Percentiles rank a stretch among this genome's conserved stretches.
phyloP scores from a whole-genome alignment of 2,888 invertebrate species.

The Lasioglossum zephyrum region DNA sequence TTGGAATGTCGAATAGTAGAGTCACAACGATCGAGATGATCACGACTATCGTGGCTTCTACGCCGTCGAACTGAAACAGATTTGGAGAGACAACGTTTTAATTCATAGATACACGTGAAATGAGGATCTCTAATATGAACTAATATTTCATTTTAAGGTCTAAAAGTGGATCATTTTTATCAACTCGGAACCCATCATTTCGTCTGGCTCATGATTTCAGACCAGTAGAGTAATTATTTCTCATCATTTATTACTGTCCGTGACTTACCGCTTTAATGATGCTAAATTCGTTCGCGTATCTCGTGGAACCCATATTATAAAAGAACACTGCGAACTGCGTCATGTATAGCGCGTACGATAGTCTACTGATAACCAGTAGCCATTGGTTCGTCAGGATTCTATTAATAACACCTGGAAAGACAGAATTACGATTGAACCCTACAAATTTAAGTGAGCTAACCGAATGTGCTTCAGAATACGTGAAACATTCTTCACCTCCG shows the following conservation, averaged over 20 bases:
- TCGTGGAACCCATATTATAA: constrained; percentile 87
- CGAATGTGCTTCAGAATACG: background rate
- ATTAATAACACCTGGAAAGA: constrained; percentile 85
- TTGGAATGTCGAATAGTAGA: constrained; percentile 88
- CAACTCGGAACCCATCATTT: background rate
- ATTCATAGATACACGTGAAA: background rate
- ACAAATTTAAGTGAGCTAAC: background rate
- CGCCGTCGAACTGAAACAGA: constrained; percentile 85
- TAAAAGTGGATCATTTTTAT: too few species aligned
- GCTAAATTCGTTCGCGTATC: constrained; percentile 87
- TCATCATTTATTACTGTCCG: background rate
- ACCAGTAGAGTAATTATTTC: background rate
- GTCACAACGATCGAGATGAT: constrained; percentile 86
- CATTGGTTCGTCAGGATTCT: constrained; percentile 86
- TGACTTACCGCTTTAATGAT: constrained; percentile 86
- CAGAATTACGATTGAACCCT: background rate
- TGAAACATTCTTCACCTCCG: constrained; percentile 82
- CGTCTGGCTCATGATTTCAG: background rate
- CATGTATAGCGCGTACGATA: constrained; percentile 89
- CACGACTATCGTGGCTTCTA: constrained; percentile 86
- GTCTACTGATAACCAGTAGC: constrained; percentile 87
- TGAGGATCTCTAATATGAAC: too few species aligned
- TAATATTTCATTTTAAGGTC: too few species aligned
- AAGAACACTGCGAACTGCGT: constrained; percentile 89
- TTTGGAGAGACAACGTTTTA: background rate